These are phyloP conservation scores for Chascanopsetta lugubris DNA, from an alignment of 2,113 vertebrate genomes.

Conservation along the genomic window DNA sequence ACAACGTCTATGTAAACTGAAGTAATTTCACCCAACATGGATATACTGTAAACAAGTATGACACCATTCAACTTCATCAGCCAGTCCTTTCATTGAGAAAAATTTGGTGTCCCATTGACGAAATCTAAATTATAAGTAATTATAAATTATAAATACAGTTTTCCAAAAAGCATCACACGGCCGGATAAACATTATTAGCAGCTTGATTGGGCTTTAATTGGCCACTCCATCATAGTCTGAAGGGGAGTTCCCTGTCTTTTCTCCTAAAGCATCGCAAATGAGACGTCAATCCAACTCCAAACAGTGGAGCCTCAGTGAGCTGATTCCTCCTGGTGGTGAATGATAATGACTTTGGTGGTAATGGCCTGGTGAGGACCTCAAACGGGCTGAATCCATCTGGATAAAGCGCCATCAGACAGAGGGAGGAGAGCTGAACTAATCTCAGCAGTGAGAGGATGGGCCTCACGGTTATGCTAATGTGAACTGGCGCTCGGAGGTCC, in stretches of 20 bases:
- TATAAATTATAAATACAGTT: not conserved
- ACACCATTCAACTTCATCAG: not conserved
- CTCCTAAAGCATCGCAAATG: slow-evolving; percentile 71
- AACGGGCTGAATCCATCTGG: slow-evolving; percentile 70
- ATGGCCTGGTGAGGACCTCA: slow-evolving; percentile 63
- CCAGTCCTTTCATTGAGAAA: not conserved
- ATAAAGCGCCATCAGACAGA: slow-evolving; percentile 80
- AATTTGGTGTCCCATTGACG: not conserved
- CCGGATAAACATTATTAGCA: slow-evolving; percentile 31
- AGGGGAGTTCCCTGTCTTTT: slow-evolving; percentile 58
- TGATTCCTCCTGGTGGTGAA: slow-evolving; percentile 66
- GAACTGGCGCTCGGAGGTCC: slow-evolving; percentile 50
- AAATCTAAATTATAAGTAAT: not conserved
- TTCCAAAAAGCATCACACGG: slow-evolving; percentile 9
- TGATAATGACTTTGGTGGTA: slow-evolving; percentile 75
- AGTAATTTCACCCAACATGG: not conserved
- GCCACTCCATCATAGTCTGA: slow-evolving; percentile 69
- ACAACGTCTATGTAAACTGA: not conserved
- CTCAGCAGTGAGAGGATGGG: slow-evolving; percentile 72
- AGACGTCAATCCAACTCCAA: slow-evolving; percentile 70
- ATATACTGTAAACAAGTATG: not conserved
- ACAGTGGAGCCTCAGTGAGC: slow-evolving; percentile 64
- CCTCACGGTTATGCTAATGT: slow-evolving; percentile 77
- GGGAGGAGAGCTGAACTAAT: slow-evolving; percentile 81
- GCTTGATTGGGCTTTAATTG: slow-evolving; percentile 55